Base-by-base conservation (phyloP, 2,113 vertebrate species). In the Scomber scombrus region DNA sequence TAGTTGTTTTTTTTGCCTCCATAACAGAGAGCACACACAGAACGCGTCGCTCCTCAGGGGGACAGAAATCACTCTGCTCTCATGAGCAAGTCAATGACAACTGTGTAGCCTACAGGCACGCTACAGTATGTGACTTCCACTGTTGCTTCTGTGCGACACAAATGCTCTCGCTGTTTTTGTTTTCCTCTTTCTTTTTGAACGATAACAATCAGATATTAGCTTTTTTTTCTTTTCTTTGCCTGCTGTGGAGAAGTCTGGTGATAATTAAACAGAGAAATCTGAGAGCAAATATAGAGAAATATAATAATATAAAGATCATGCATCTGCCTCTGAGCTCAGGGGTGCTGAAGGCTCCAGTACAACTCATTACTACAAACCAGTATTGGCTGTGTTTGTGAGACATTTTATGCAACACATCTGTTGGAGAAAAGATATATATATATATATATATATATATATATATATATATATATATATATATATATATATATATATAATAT, bases 51-150 rank as follows among this genome's bases (percentile, higher is more conserved):
- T 89, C 81, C 87, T 86, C 56, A 40, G 64, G 87, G 87, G 74
- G 88, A 88, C 84, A 87, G 79, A 89, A 80, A 85, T 89, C 83
- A 81, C 72, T 90, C 82, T 85, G 86, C 89, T 89, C 83, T 90
- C 88, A 87, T 89, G 63, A 86, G 81, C 77, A 50, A 62, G 84
- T 78, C 89, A 85, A 72, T 84, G 88, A 87, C 88, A 88, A 87
- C 84, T 66, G 68, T 78, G 79, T 81, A 50, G 85, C 91, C 88
- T 77, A 43, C 46, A 82, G 82, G 69, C 86, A 78, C 16, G n/a
- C 73, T 56, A 56, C 87, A 72, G 54, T 78, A 51, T 80, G 75
- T 79, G 87, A 87, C 88, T 88, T 89, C 82, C 78, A 81, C 74
- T 68, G 34, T 64, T 85, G 82, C 84, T 78, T 90, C 82, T 85